Evolutionary conservation across 1,140 invertebrate genomes (phyloP), one percentile per base, ranked within the genome.

Genomic region (Drosophila willistoni): DNA sequence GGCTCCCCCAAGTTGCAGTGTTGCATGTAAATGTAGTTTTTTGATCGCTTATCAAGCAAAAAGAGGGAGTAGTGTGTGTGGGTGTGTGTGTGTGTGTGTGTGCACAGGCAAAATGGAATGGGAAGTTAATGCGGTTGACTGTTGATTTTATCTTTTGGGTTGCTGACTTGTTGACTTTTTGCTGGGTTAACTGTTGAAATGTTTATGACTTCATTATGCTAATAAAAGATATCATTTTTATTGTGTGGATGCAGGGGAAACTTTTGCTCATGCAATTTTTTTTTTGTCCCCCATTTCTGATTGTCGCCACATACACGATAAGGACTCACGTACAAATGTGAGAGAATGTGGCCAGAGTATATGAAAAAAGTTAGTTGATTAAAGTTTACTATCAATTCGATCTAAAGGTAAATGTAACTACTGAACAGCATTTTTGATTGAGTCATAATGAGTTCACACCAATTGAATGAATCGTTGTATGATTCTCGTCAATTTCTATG

Each of bases 191-290:
- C 79, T 83, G 73, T 71, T 69, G 84, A 82, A 83, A 73, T 86
- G 83, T 87, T 86, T 86, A 87, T 83, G 79, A 80, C 83, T 87
- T 86, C 83, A 86, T 89, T 86, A 81, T 89, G 83, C 83, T 86
- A 87, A 86, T 86, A 87, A 86, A 86, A 73, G 73, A 83, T 82
- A 86, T 77, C 73, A 82, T 87, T 87, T 82, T 57, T 63, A 64
- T 71, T 65, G 55, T n/a, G 64, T 57, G 65, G 13, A 34, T 70
- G 44, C 39, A 2, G 7, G 14, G 36, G 2, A 19, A 42, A 55
- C 14, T n/a, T 19, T 19, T 10, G 14, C 29, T 19, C 34, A 25
- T 29, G n/a, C 33, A 25, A 29, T 7, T 57, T n/a, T 55, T 17
- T 60, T 13, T 63, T 54, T 13, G n/a, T 14, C 33, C 14, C 57